phyloP scores from a whole-genome alignment of 2,888 invertebrate genomes.

The Sphinx pinastri region DNA sequence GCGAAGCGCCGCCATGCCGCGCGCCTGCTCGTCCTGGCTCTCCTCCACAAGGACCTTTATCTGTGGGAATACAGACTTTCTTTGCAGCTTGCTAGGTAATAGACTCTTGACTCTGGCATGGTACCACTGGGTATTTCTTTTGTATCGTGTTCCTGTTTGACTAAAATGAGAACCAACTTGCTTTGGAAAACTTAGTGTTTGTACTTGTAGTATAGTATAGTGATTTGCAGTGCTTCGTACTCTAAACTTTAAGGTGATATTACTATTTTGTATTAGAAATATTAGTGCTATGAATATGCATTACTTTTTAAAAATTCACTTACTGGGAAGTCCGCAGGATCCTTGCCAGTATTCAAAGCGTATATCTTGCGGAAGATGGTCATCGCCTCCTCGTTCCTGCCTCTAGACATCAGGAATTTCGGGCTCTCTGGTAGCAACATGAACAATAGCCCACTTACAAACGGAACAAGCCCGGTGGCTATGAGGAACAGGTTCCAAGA shows the following conservation, averaged over 20 bases:
- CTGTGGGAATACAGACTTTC: slow-evolving; percentile 48
- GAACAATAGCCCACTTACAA: slow-evolving; percentile 85
- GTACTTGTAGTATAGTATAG: too few species aligned
- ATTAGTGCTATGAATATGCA: too few species aligned
- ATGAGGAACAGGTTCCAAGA: slow-evolving; percentile 86
- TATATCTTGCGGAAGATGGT: slow-evolving; percentile 86
- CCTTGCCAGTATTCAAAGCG: slow-evolving; percentile 84
- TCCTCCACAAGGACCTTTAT: slow-evolving; percentile 70
- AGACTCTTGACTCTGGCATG: too few species aligned
- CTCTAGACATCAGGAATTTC: slow-evolving; percentile 89
- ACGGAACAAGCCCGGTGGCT: slow-evolving; percentile 85
- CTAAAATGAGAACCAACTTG: too few species aligned
- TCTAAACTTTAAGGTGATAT: too few species aligned
- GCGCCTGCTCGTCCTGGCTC: slow-evolving; percentile 62
- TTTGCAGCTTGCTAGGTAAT: neutral
- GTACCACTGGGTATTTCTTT: neutral
- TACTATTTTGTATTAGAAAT: too few species aligned
- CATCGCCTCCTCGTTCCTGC: slow-evolving; percentile 86
- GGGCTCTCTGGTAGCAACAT: slow-evolving; percentile 90
- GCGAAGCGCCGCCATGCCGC: slow-evolving; percentile 77
- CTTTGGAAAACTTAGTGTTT: too few species aligned
- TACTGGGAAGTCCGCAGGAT: slow-evolving; percentile 86
- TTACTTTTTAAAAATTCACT: slow-evolving; percentile 41
- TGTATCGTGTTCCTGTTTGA: neutral
- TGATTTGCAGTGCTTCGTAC: too few species aligned